Evolutionary conservation across 2,797 vertebrate species (phyloP).

Genomic region (Chiroxiphia lanceolata): DNA sequence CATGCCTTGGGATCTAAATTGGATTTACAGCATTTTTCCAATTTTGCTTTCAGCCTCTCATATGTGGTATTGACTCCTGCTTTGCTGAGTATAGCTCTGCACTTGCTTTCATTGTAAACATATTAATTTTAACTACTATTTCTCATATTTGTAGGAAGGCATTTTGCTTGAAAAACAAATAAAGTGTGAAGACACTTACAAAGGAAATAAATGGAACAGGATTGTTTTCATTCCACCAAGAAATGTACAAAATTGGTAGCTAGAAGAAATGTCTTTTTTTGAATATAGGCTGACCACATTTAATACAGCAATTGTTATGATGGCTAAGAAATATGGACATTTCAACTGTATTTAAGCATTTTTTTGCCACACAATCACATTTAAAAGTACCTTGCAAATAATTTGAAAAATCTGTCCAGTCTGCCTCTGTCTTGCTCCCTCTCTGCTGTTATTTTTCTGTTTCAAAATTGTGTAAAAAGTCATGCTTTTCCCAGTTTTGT

Average conservation of each 20-base stretch:
- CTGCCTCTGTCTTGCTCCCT: neutral
- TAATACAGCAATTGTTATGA: neutral
- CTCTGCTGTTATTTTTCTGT: neutral
- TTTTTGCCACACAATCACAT: neutral
- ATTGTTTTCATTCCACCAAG: neutral
- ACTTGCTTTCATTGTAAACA: neutral
- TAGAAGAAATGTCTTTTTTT: neutral
- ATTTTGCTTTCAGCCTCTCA: neutral
- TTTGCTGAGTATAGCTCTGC: neutral
- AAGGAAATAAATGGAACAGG: neutral
- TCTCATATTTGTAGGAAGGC: neutral
- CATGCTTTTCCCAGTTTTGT: neutral
- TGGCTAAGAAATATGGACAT: neutral
- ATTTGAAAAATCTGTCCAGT: neutral
- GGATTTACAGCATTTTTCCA: neutral
- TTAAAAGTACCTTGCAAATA: neutral
- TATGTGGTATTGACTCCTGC: neutral
- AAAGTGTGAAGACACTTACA: neutral
- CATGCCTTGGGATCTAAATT: neutral
- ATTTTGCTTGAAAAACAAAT: neutral
- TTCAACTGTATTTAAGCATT: neutral
- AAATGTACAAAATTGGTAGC: neutral
- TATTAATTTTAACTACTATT: neutral
- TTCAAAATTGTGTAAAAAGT: neutral
- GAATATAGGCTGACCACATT: neutral